Conservation (phyloP, 1,140 invertebrate genomes). For the Solenopsis fugax region DNA sequence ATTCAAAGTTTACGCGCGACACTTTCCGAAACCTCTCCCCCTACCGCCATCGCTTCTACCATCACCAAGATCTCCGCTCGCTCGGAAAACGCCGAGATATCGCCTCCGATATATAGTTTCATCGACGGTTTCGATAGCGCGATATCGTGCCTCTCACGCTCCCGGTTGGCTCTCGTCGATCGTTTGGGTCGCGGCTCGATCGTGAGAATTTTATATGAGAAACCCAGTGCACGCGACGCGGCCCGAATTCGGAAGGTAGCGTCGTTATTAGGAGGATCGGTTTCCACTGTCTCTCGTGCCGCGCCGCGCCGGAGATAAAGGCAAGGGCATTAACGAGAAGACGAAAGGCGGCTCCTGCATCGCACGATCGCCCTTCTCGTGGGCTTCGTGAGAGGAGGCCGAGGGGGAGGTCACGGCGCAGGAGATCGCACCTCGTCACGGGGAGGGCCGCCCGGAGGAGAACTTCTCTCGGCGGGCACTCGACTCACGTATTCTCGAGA, state of each 20-base stretch:
- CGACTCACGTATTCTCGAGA: constrained; percentile 76
- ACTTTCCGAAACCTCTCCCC: neutral
- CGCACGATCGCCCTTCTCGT: constrained; percentile 45
- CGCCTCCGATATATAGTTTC: constrained; percentile 18
- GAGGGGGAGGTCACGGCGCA: constrained; percentile 7
- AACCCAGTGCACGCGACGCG: constrained; percentile 25
- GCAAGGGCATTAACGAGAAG: constrained; percentile 30
- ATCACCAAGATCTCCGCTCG: neutral
- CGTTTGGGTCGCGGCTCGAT: neutral
- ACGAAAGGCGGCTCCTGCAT: neutral
- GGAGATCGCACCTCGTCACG: constrained; percentile 43
- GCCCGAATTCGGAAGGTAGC: constrained; percentile 30
- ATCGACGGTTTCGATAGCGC: neutral
- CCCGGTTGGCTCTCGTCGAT: constrained; percentile 12
- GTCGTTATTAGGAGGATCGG: constrained; percentile 52
- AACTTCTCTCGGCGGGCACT: constrained; percentile 77
- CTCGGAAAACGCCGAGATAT: constrained; percentile 1
- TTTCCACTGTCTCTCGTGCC: too few relatives aligned
- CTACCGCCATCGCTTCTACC: neutral
- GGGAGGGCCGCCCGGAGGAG: neutral
- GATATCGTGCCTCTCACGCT: constrained; percentile 19
- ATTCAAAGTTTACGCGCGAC: neutral
- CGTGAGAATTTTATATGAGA: constrained; percentile 62
- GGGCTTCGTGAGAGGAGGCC: neutral
- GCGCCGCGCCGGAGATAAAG: constrained; percentile 30